Conservation (phyloP, 2,888 invertebrate species). For the Watsonalla cultraria region DNA sequence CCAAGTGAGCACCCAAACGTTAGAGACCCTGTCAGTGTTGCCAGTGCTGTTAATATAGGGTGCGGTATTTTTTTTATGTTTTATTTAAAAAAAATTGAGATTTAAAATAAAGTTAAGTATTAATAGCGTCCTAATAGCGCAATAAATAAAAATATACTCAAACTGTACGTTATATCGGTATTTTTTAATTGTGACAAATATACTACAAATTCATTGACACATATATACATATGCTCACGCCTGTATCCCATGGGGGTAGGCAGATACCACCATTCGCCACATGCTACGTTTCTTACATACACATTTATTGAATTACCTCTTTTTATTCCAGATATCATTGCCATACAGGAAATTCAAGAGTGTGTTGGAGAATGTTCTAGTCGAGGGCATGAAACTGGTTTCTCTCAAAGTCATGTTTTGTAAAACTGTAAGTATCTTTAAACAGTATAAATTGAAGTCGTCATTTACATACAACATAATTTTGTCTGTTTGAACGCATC, state of each 20-base stretch:
- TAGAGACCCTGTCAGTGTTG: slow-evolving; percentile 44
- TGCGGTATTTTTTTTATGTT: no score
- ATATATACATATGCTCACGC: no score
- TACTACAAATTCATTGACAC: neutral
- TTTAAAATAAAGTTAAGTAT: no score
- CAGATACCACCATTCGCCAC: no score
- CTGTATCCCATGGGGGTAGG: no score
- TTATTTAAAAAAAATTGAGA: no score
- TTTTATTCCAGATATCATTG: slow-evolving; percentile 48
- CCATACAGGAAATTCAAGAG: slow-evolving; percentile 44
- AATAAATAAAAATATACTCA: no score
- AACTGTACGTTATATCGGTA: neutral
- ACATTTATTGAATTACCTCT: neutral
- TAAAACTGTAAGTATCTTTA: slow-evolving; percentile 51
- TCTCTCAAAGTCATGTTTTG: slow-evolving; percentile 68
- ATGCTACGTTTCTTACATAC: no score
- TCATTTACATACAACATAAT: no score
- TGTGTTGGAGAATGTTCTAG: slow-evolving; percentile 51
- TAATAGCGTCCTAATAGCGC: no score
- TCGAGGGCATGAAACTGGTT: slow-evolving; percentile 44
- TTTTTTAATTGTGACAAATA: neutral
- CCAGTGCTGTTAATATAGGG: no score
- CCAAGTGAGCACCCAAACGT: slow-evolving; percentile 34
- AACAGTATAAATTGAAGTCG: neutral
- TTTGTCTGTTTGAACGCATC: no score